Base-by-base conservation (phyloP, 2,888 invertebrate genomes). In the Druceiella hillmani region DNA sequence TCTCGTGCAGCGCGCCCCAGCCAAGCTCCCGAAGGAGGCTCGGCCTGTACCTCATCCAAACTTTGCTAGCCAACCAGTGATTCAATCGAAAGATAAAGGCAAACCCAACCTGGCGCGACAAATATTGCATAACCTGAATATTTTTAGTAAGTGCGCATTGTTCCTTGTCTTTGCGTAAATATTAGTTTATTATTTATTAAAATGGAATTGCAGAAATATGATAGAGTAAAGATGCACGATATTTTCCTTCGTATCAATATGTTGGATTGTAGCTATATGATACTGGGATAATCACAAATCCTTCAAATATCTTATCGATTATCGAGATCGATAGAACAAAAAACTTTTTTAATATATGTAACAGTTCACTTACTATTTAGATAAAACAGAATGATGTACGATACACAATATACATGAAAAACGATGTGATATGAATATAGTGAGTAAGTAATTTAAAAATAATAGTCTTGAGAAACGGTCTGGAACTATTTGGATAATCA, bases 81-180 rank as follows among this genome's bases (percentile, higher is more conserved):
- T n/a, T n/a, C n/a, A n/a, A n/a, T n/a, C 38, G n/a, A 40, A 20
- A 47, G 48, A 34, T 15, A 46, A 31, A 27, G 41, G 27, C 31
- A 22, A 37, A 17, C 73, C 78, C 9, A 81, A 81, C 56, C 76
- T 88, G 28, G 85, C 84, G 2, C 68, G 87, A 17, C 84, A 87
- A 52, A 86, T 89, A 54, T 64, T 88, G 44, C 86, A 83, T 57
- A 87, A 86, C 58, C 66, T 87, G 22, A 87, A 88, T 56, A 88
- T 89, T 59, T 89, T 89, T 55, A 76, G 83, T 74, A 57, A 67
- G 71, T 57, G 4, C 12, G 2, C 2, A 9, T 28, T 33, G 17
- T 11, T 24, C 17, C 25, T 17, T 6, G 17, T 3, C 28, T 7
- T 4, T 6, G 17, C 4, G 20, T 16, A 4, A 5, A 9, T 5